A percentile compares a stretch with the other conserved stretches of the same genome.
Conservation (phyloP, 2,888 invertebrate species). For the Phorcus lineatus region DNA sequence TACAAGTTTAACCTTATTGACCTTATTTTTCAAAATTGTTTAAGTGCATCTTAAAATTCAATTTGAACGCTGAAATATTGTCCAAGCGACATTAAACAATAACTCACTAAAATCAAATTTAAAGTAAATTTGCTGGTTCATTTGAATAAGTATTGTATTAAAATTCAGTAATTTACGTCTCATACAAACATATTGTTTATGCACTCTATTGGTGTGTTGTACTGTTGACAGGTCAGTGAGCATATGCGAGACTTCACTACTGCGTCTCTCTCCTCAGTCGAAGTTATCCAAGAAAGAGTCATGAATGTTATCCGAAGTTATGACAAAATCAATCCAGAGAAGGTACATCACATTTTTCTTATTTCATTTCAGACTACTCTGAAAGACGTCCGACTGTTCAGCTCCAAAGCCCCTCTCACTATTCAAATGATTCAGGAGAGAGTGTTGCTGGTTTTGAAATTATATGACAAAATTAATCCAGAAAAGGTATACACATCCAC, state of each 20-base stretch:
- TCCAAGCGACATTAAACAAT: no score
- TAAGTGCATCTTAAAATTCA: no score
- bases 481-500: slow-evolving; percentile 83
- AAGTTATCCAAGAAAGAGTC: slow-evolving; percentile 84
- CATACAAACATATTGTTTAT: no score
- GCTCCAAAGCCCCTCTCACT: slow-evolving; percentile 70
- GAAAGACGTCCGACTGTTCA: slow-evolving; percentile 45
- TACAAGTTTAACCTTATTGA: no score
- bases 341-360: slow-evolving; percentile 79
- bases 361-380: slow-evolving; percentile 44
- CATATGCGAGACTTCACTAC: background rate
- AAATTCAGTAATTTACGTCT: no score
- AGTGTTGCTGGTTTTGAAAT: slow-evolving; percentile 89
- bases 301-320: slow-evolving; percentile 89
- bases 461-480: slow-evolving; percentile 91
- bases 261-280: slow-evolving; percentile 30
- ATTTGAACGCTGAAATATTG: no score
- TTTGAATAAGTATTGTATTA: no score
- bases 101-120: no score
- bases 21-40: no score
- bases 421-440: slow-evolving; percentile 85
- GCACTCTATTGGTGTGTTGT: no score
- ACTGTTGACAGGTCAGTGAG: background rate
- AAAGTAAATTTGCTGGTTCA: no score
- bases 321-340: slow-evolving; percentile 88